Base-by-base conservation (phyloP, 23 tunicate species). In the Oikopleura vanhoeffeni region DNA sequence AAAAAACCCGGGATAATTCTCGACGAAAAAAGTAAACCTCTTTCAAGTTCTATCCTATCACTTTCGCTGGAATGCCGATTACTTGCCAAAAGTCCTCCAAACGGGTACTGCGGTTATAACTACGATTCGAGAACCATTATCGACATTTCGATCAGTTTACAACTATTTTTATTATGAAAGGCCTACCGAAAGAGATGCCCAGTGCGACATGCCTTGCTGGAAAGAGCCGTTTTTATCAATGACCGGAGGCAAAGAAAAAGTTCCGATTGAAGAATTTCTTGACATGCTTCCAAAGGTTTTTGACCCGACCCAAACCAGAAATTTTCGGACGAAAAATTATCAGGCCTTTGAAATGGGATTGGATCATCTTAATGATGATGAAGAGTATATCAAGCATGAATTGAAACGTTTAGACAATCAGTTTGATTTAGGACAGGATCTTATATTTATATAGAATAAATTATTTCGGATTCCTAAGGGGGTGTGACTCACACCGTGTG, bases 311-410 rank as follows among this genome's bases (percentile, higher is more conserved):
- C 36, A 71, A 32, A 71, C 79, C 3, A 33, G 79, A 38, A 71
- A 71, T 71, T 71, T 71, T 30, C 27, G 79, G 32, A 32, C 34
- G 3, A 71, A 71, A 30, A 71, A 71, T 30, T 71, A 71, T 71
- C 79, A 71, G 38, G 79, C 79, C 2, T 71, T 71, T 32, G 79
- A 71, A 71, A 71, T 71, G 79, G 79, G 79, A 71, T 2, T 71
- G 34, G 79, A 71, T 32, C 79, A 71, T 30, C 35, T 71, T 18
- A 71, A 71, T 30, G 79, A 71, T 32, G 35, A 71, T 30, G 35
- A 18, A 24, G 79, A 18, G 34, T 71, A 71, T 71, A 71, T 71
- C 32, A 18, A 18, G 79, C 3, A 30, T 2, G 4, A 71, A 13
- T 38, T 71, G 79, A 28, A 71, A 4, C 34, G 38, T 2, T 38